Conservation (phyloP, 2,888 invertebrate genomes). For the Ennomos quercinarius region DNA sequence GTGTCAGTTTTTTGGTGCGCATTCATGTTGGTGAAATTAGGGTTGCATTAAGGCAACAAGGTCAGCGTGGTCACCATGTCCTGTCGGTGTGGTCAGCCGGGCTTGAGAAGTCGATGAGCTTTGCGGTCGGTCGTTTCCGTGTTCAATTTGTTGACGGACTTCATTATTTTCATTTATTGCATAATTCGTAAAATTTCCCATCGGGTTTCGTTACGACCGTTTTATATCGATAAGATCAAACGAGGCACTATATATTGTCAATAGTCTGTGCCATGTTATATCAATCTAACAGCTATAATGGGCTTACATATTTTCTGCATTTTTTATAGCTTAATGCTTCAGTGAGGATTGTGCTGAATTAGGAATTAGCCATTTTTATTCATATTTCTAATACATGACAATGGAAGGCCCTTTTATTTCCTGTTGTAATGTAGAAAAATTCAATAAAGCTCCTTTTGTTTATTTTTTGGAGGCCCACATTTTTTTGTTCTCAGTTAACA, state of each 20-base stretch:
- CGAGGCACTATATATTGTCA: not conserved
- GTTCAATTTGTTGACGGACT: constrained; percentile 34
- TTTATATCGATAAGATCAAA: constrained; percentile 7
- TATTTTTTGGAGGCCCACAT: too few relatives aligned
- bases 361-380: too few relatives aligned
- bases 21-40: constrained; percentile 76
- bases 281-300: too few relatives aligned
- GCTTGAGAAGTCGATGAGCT: constrained; percentile 59
- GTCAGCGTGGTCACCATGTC: constrained; percentile 66
- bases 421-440: too few relatives aligned
- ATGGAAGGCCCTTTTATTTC: too few relatives aligned
- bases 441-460: too few relatives aligned
- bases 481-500: not conserved
- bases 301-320: too few relatives aligned
- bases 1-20: constrained; percentile 74
- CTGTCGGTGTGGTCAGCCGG: constrained; percentile 62
- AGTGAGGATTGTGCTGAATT: too few relatives aligned
- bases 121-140: constrained; percentile 68
- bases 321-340: too few relatives aligned
- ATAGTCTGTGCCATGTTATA: too few relatives aligned
- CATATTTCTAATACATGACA: too few relatives aligned
- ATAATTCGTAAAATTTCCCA: constrained; percentile 9
- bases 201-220: constrained; percentile 5
- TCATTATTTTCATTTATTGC: constrained; percentile 28
- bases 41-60: constrained; percentile 82